These are phyloP conservation scores for Catharus ustulatus DNA, from an alignment of 2,797 vertebrate genomes.

Conservation along the genomic window DNA sequence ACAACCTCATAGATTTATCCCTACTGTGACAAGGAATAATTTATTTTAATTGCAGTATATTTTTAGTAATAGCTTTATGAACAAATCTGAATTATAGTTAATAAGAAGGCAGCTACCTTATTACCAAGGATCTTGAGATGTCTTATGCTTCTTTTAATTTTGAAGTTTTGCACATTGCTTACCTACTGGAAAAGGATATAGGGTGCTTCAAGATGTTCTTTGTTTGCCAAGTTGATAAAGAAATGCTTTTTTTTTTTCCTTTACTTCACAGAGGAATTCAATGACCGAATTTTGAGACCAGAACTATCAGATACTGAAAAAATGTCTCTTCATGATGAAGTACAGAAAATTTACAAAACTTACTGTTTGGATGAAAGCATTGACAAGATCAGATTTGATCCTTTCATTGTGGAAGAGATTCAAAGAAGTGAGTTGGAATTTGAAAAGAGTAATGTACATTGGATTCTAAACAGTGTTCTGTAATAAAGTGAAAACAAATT, in stretches of 20 bases:
- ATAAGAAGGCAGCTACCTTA: not conserved
- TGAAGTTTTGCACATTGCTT: not conserved
- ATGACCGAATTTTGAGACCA: slow-evolving; percentile 90
- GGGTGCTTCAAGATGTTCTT: not conserved
- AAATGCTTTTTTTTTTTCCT: not conserved
- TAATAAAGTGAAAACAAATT: not conserved
- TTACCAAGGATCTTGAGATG: not conserved
- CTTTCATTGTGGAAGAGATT: slow-evolving; percentile 91
- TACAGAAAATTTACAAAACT: slow-evolving; percentile 89
- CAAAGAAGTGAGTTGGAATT: slow-evolving; percentile 82
- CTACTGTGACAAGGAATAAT: not conserved
- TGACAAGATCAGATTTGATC: slow-evolving; percentile 94
- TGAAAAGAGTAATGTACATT: not conserved
- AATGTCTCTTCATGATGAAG: slow-evolving; percentile 86
- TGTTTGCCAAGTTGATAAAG: not conserved
- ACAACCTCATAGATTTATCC: not conserved
- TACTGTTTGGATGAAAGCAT: slow-evolving; percentile 95
- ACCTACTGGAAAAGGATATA: not conserved
- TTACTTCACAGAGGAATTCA: slow-evolving; percentile 89
- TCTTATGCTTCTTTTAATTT: not conserved
- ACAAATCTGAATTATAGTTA: not conserved
- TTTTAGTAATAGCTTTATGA: not conserved
- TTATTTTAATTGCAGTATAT: not conserved
- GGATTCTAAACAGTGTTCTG: not conserved
- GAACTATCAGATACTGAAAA: slow-evolving; percentile 89